Evolutionary conservation across 2,113 vertebrate species (phyloP).

Genomic region (Hippocampus barbouri): DNA sequence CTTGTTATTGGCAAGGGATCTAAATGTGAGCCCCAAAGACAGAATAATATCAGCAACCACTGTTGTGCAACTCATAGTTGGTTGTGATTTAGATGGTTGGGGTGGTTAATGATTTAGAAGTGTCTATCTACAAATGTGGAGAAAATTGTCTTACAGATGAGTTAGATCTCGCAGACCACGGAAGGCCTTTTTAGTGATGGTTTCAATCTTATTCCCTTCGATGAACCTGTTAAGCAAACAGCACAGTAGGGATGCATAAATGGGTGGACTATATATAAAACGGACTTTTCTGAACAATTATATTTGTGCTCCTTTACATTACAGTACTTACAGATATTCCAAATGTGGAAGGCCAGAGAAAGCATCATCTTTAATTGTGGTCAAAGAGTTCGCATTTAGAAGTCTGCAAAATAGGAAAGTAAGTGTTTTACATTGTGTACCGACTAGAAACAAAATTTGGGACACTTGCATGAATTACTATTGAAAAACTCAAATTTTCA

Average conservation of each 20-base stretch:
- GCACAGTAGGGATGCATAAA: neutral
- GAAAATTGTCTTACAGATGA: constrained; percentile 85
- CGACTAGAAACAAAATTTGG: neutral
- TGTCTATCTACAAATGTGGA: neutral
- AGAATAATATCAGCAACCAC: neutral
- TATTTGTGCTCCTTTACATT: neutral
- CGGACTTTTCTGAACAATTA: neutral
- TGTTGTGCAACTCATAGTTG: neutral
- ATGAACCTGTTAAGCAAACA: constrained; percentile 81
- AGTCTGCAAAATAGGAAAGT: constrained; percentile 72
- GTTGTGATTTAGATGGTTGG: neutral
- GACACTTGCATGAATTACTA: neutral
- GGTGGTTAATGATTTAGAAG: neutral
- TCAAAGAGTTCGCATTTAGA: constrained; percentile 92
- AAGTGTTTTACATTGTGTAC: neutral
- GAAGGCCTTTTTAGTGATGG: constrained; percentile 86
- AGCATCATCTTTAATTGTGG: constrained; percentile 88
- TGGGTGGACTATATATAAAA: neutral
- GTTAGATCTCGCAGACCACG: constrained; percentile 90
- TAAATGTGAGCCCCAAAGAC: constrained; percentile 60
- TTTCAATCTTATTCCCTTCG: constrained; percentile 93
- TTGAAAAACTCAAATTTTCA: neutral
- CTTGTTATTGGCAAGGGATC: constrained; percentile 93
- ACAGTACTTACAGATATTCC: constrained; percentile 90
- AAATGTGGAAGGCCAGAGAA: constrained; percentile 93